These are phyloP conservation scores for Silvanus unidentatus DNA, from an alignment of 2,888 invertebrate genomes.

Conservation along the genomic window DNA sequence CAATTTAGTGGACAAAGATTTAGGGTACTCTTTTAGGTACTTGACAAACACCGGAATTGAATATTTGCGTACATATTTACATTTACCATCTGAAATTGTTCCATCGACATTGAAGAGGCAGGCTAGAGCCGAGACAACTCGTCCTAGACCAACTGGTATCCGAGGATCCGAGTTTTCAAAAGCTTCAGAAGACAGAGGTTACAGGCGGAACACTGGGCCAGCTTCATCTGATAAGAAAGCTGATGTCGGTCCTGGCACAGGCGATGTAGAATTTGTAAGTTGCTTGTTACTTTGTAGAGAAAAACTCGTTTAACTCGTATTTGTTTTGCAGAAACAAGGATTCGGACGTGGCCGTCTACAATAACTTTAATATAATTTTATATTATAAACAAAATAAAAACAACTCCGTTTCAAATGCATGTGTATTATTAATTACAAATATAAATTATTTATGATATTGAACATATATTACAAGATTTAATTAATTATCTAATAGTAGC, in stretches of 20 bases:
- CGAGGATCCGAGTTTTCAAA: conserved; percentile 62
- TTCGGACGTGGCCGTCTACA: conserved; percentile 68
- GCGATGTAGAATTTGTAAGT: conserved; percentile 75
- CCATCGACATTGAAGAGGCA: conserved; percentile 95
- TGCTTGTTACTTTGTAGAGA: not conserved
- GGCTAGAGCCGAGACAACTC: conserved; percentile 75
- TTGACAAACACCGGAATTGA: conserved; percentile 98
- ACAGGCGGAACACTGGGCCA: conserved; percentile 68
- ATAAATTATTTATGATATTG: too few relatives aligned
- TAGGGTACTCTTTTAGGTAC: conserved; percentile 53
- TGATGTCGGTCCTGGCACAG: conserved; percentile 93
- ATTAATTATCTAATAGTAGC: conserved; percentile 64
- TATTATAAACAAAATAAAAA: conserved; percentile 3
- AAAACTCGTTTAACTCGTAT: not conserved
- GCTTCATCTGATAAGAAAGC: conserved; percentile 81
- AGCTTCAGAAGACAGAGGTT: conserved; percentile 77
- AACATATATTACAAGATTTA: not conserved
- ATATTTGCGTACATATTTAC: conserved; percentile 89
- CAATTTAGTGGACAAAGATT: too few relatives aligned
- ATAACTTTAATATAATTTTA: conserved; percentile 39
- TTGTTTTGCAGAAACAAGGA: conserved; percentile 66
- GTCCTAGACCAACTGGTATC: conserved; percentile 67
- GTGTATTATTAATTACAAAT: too few relatives aligned
- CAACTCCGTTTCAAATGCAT: too few relatives aligned
- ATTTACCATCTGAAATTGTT: conserved; percentile 97